These are phyloP conservation scores for Ericerus pela DNA, from an alignment of 1,140 invertebrate species.

Conservation along the genomic window DNA sequence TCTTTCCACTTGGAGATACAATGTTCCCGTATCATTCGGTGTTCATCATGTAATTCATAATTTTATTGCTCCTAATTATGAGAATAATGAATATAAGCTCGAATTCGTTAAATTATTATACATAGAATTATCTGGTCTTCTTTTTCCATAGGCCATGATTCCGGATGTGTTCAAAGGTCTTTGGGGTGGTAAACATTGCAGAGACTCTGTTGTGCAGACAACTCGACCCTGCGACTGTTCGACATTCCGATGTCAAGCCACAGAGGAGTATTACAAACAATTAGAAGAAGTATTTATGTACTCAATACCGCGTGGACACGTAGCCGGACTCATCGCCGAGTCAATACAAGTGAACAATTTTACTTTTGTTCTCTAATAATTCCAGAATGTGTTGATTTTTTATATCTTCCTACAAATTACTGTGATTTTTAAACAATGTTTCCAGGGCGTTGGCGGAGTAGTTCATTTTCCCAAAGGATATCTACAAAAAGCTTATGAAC, in stretches of 20 bases:
- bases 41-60: conserved; percentile 48
- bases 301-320: conserved; percentile 51
- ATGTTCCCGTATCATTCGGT: conserved; percentile 52
- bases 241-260: conserved; percentile 46
- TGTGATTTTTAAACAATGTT: conserved; percentile 4
- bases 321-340: conserved; percentile 85
- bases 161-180: conserved; percentile 78
- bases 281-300: conserved; percentile 62
- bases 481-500: conserved; percentile 63
- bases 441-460: conserved; percentile 67
- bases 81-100: no score
- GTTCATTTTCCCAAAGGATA: conserved; percentile 86
- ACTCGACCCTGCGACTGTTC: conserved; percentile 49
- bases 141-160: conserved; percentile 43
- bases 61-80: no score
- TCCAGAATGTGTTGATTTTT: no score
- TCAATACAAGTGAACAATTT: conserved; percentile 65
- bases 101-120: not conserved
- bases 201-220: conserved; percentile 74
- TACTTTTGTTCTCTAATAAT: no score
- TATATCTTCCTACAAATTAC: no score
- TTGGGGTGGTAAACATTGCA: conserved; percentile 74
- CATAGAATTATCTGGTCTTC: not conserved
- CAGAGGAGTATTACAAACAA: conserved; percentile 64
- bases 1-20: conserved; percentile 58